A percentile compares a stretch with the other conserved stretches of the same genome.
These are phyloP conservation scores for Oryctolagus cuniculus DNA, from an alignment of 2,113 vertebrate species.

Conservation along the genomic window mOryCun1.1 NC_091433.1:19610501-19611000, in stretches of 20 bases:
- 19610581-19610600: background rate
- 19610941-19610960: slow-evolving; percentile 73
- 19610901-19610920: slow-evolving; percentile 77
- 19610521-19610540: background rate
- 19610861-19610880: slow-evolving; percentile 35
- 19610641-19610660: slow-evolving; percentile 75
- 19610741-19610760: slow-evolving; percentile 75
- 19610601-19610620: slow-evolving; percentile 18
- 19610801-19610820: slow-evolving; percentile 73
- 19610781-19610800: slow-evolving; percentile 78
- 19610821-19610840: slow-evolving; percentile 25
- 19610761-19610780: slow-evolving; percentile 82
- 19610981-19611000: slow-evolving; percentile 75
- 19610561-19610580: slow-evolving; percentile 27
- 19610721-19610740: slow-evolving; percentile 80
- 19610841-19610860: slow-evolving; percentile 65
- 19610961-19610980: slow-evolving; percentile 57
- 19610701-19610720: slow-evolving; percentile 73
- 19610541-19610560: background rate
- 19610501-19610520: slow-evolving; percentile 55
- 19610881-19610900: slow-evolving; percentile 36
- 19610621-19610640: slow-evolving; percentile 68
- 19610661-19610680: slow-evolving; percentile 58
- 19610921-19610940: slow-evolving; percentile 79
- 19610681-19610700: background rate